These are phyloP conservation scores for Drosophila affinis DNA, from an alignment of 2,888 invertebrate species.

Conservation along the genomic window DNA sequence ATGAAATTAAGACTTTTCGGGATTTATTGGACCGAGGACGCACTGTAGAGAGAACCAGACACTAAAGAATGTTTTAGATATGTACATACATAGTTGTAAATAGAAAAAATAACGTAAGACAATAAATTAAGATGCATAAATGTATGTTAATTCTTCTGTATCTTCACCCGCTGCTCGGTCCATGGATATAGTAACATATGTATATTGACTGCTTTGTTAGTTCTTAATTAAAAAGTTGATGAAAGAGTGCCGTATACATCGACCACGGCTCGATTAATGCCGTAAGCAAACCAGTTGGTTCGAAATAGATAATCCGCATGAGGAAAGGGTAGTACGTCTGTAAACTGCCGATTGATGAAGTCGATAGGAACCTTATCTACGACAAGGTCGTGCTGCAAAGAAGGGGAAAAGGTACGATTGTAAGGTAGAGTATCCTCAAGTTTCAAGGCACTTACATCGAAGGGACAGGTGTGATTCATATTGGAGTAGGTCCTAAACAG, in stretches of 20 bases:
- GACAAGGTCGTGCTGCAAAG: conserved; percentile 19
- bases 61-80: conserved; percentile 14
- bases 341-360: conserved; percentile 12
- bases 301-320: too few species aligned
- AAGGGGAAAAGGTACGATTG: not conserved
- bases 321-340: conserved; percentile 1
- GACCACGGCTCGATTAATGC: too few species aligned
- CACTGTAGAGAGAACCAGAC: conserved; percentile 67
- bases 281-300: too few species aligned
- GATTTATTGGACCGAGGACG: conserved; percentile 79
- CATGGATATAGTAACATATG: too few species aligned
- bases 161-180: too few species aligned
- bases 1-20: conserved; percentile 75
- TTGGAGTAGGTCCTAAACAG: not conserved
- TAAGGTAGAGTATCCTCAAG: too few species aligned
- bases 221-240: too few species aligned
- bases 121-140: not conserved
- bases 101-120: not conserved
- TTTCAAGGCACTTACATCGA: not conserved
- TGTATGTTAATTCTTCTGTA: not conserved
- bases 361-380: conserved; percentile 30
- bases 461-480: conserved; percentile 10
- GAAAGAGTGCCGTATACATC: too few species aligned
- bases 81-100: conserved; percentile 3
- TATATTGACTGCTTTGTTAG: too few species aligned